Base-by-base conservation (phyloP, 2,888 invertebrate genomes). In the Dexiosoma caninum region DNA sequence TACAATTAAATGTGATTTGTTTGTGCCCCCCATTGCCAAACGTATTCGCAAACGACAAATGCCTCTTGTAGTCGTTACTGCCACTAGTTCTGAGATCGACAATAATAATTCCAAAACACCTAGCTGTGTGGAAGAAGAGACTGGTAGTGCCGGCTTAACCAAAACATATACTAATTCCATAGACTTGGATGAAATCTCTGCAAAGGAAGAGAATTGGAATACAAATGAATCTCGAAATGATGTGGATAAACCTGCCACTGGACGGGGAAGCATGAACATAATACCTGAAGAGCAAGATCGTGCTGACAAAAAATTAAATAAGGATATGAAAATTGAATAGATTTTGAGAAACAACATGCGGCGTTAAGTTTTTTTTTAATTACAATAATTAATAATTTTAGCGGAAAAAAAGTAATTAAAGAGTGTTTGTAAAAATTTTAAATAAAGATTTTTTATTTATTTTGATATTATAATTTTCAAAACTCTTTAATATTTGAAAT, bases 1-100 rank as follows among this genome's bases (percentile, higher is more conserved):
- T 1, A 85, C 89, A 57, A 88, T 91, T 51, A 92, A 93, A 86
- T 91, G 92, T 0, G 92, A 92, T 86, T 90, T 94, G 12, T 93
- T 94, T 85, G 89, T 92, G 53, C 92, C 93, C 2, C 90, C 92
- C 1, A 78, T 93, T 30, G 92, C 93, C 0, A 90, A 87, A 7
- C 89, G 90, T 23, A 84, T 93, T 78, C 89, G 90, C 32, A 85
- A 86, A 4, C 83, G 83, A 14, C 89, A 88, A 83, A 86, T 87
- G 86, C 88, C 89, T 2, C 82, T 84, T 9, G 83, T 88, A 0
- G 86, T 88, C n/a, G 84, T 88, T 2, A 88, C 88, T 3, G 84
- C 82, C 16, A 86, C 87, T 0, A 87, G 85, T 32, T 87, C 85
- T n/a, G 85, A 86, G 46, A 83, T 83, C 1, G 85, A 83, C 0